Evolutionary conservation across 2,113 vertebrate genomes (phyloP), one percentile per base, ranked within the genome.

Genomic region (Ochotona princeps): DNA sequence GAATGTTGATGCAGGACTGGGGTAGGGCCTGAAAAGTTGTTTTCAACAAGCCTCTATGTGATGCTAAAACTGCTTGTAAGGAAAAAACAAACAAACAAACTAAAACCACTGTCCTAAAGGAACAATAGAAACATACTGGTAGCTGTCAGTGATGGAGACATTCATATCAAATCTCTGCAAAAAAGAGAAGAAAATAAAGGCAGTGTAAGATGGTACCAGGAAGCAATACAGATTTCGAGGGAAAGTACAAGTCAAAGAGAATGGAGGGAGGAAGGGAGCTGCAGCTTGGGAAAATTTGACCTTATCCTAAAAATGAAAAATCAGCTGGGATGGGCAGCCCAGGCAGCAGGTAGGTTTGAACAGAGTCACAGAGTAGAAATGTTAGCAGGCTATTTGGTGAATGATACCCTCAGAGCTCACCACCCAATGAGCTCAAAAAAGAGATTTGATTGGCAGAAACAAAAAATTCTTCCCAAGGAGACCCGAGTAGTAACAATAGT

Each of bases 41-140:
- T 60, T 87, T 81, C 70, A 86, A 78, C 7, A 84, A 83, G 25
- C 25, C 72, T 13, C 38, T 35, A 82, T 10, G 82, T 70, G 28
- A 92, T 85, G 38, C 10, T 87, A 49, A 87, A 83, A 13, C 28
- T 90, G 20, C 13, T 70, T 9, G 78, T 70, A 4, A 81, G 47
- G 38, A 66, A 91, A 23, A 18, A 65, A 89, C 84, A 51, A 61
- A n/a, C 93, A 63, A 93, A 89, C 84, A 44, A 61, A n/a, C 93
- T 57, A 92, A 30, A 87, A 79, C 38, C 60, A 38, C 0, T 95
- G 35, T 67, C 18, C 54, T 90, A 57, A 63, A 80, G 9, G 2
- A 87, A 87, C 0, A 26, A 25, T 28, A 49, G 35, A 86, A 23
- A 67, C 5, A 8, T 49, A 69, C 30, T 61, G 7, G 47, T 28